Conservation (phyloP, 1,140 invertebrate species). For the Aphidius gifuensis region DNA sequence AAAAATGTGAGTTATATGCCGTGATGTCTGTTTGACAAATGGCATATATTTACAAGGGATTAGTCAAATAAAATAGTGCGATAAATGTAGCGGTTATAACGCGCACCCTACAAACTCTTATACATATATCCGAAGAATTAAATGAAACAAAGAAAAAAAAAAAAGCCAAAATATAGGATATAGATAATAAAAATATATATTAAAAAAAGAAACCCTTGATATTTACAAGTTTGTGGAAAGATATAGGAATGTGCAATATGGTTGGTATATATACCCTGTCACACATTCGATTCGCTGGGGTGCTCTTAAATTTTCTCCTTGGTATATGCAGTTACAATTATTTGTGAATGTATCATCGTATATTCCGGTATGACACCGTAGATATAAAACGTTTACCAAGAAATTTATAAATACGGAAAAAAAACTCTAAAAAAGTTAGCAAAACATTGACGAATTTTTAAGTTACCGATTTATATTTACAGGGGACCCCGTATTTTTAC, state of each 20-base stretch:
- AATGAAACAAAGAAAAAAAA: background rate
- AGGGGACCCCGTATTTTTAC: too few relatives aligned
- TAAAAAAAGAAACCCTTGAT: constrained; percentile 18
- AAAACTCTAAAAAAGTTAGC: too few relatives aligned
- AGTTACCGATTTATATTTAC: too few relatives aligned
- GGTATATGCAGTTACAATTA: too few relatives aligned
- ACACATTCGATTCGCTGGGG: constrained; percentile 39
- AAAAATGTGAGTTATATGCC: too few relatives aligned
- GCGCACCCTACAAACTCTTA: constrained; percentile 4
- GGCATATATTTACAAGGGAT: background rate
- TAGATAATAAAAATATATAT: constrained; percentile 2
- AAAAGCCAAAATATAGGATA: constrained; percentile 3
- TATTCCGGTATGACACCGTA: too few relatives aligned
- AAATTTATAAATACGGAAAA: too few relatives aligned
- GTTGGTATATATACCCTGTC: constrained; percentile 36
- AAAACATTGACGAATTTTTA: too few relatives aligned
- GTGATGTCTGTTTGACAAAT: background rate
- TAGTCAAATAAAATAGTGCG: constrained; percentile 18
- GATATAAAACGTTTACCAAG: too few relatives aligned
- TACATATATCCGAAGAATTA: background rate
- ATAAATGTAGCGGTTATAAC: constrained; percentile 27
- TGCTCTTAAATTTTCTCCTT: background rate
- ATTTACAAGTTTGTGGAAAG: constrained; percentile 38
- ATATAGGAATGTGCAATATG: constrained; percentile 45
- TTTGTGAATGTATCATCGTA: too few relatives aligned